phyloP scores from a whole-genome alignment of 2,888 invertebrate species.

The Mesorhabditis sp. region DNA sequence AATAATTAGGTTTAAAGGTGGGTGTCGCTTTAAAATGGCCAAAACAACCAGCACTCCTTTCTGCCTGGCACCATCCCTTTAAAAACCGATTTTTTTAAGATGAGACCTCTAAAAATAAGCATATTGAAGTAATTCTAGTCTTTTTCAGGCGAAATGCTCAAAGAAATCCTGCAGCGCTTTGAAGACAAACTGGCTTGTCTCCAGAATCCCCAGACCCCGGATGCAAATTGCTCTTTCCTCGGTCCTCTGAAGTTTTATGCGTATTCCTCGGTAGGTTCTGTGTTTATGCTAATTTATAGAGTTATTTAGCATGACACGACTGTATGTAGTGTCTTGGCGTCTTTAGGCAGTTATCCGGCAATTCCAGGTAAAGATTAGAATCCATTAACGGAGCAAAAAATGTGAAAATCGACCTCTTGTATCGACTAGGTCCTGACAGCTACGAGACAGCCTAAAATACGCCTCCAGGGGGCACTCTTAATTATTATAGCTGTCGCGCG shows the following conservation, averaged over 20 bases:
- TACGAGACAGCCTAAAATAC: too few relatives aligned
- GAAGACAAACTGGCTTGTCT: neutral
- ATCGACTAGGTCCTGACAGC: too few relatives aligned
- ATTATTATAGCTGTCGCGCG: too few relatives aligned
- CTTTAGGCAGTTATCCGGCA: neutral
- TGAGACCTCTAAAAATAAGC: neutral
- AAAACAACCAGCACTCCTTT: too few relatives aligned
- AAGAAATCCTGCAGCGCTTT: neutral
- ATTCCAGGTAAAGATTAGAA: neutral
- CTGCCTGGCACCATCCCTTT: too few relatives aligned
- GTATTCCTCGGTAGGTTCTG: neutral
- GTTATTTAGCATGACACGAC: neutral
- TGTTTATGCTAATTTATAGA: neutral
- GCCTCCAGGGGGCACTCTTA: too few relatives aligned
- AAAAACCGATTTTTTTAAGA: too few relatives aligned
- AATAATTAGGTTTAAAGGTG: neutral
- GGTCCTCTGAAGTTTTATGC: neutral
- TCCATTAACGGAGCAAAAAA: too few relatives aligned
- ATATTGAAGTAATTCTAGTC: too few relatives aligned
- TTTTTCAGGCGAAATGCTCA: neutral
- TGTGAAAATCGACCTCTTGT: too few relatives aligned
- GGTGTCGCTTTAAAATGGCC: too few relatives aligned
- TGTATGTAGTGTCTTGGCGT: neutral
- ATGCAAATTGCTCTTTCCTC: neutral
- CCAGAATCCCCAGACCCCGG: neutral